Percentiles rank a stretch among this genome's conserved stretches.
These are phyloP conservation scores for Ditylenchus dipsaci DNA, from an alignment of 1,140 invertebrate species.

Conservation along the genomic window DNA sequence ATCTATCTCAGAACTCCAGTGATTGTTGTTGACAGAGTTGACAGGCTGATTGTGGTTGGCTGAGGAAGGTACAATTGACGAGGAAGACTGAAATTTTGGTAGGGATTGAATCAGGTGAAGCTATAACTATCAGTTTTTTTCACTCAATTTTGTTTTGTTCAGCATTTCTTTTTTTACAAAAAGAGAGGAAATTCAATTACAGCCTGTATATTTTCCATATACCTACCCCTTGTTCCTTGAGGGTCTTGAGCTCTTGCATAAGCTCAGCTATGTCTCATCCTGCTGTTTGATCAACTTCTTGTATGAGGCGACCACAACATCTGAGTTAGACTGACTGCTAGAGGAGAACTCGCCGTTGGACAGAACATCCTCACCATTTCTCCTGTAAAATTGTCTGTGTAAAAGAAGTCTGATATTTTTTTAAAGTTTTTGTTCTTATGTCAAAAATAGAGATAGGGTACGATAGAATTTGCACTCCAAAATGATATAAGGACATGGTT, in stretches of 20 bases:
- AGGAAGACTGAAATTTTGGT: no score
- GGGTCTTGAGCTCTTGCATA: conserved; percentile 68
- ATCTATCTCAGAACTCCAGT: neutral
- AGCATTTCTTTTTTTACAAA: no score
- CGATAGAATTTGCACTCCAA: no score
- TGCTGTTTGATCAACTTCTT: conserved; percentile 84
- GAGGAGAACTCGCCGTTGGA: conserved; percentile 30
- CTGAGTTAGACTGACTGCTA: conserved; percentile 49
- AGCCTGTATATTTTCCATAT: neutral
- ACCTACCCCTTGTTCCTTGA: conserved; percentile 61
- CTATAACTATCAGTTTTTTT: no score
- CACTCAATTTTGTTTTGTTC: no score
- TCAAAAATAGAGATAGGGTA: no score
- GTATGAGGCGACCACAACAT: conserved; percentile 65
- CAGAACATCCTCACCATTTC: conserved; percentile 49
- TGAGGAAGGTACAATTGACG: no score
- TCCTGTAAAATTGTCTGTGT: conserved; percentile 12
- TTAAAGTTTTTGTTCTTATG: neutral
- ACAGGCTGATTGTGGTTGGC: no score
- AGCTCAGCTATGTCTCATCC: conserved; percentile 70
- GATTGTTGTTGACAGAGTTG: no score
- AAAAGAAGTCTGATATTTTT: neutral
- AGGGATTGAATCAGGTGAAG: no score
- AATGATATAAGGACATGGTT: no score
- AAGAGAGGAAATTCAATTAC: no score